Evolutionary conservation across 2,888 invertebrate species (phyloP).

Genomic region (Deroplatys truncata): DNA sequence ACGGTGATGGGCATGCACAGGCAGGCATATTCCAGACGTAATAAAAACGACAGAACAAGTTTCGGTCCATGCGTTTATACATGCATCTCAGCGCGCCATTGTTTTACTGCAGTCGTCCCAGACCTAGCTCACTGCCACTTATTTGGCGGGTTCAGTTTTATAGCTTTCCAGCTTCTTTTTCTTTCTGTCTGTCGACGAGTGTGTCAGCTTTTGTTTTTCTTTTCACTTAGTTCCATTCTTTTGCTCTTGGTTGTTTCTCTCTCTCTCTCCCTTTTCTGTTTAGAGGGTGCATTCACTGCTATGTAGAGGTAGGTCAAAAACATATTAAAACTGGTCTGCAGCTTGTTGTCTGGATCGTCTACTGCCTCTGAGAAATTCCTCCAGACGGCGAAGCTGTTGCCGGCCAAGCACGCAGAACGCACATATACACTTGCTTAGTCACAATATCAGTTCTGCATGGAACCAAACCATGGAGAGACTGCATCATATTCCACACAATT

Average conservation of each 20-base stretch:
- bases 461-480: no score
- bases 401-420: background rate
- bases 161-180: background rate
- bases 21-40: background rate
- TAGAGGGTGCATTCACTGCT: background rate
- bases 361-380: background rate
- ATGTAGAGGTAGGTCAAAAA: slow-evolving; percentile 21
- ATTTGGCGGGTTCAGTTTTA: background rate
- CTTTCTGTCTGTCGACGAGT: background rate
- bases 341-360: background rate
- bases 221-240: background rate
- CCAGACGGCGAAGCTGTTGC: background rate
- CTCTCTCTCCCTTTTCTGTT: background rate
- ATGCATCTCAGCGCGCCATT: background rate
- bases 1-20: background rate
- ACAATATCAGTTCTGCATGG: background rate
- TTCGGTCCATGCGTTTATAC: background rate
- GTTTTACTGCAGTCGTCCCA: background rate
- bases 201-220: background rate
- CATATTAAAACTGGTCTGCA: slow-evolving; percentile 14
- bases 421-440: background rate
- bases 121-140: background rate
- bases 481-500: no score
- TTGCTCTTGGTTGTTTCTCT: background rate
- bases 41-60: background rate